A percentile compares a stretch with the other conserved stretches of the same genome.
phyloP scores from a whole-genome alignment of 2,888 invertebrate genomes.

The Plebejus melissa region DNA sequence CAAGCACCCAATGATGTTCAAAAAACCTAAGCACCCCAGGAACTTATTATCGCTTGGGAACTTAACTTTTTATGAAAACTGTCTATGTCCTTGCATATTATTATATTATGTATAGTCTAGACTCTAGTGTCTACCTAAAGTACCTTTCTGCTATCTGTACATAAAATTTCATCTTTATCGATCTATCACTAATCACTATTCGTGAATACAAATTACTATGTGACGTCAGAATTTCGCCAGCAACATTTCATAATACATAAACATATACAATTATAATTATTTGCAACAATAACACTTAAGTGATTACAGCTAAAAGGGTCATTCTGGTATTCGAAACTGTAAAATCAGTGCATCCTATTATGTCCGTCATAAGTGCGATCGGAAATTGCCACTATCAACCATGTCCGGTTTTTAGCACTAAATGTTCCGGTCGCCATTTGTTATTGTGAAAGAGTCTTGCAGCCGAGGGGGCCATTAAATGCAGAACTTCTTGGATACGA shows the following conservation, averaged over 20 bases:
- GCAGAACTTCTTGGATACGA: conserved; percentile 17
- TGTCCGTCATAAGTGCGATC: conserved; percentile 59
- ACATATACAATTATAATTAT: conserved; percentile 14
- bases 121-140: too few species aligned
- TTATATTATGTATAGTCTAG: too few species aligned
- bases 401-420: conserved; percentile 75
- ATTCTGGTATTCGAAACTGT: conserved; percentile 46
- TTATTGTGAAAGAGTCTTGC: conserved; percentile 45
- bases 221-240: background rate
- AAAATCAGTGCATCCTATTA: conserved; percentile 55
- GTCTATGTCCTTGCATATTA: too few species aligned
- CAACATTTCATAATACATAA: conserved; percentile 12
- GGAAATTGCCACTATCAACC: conserved; percentile 72
- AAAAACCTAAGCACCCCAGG: too few species aligned
- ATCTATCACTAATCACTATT: background rate
- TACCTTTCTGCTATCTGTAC: too few species aligned
- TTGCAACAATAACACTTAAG: conserved; percentile 33
- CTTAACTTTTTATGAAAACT: too few species aligned
- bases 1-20: too few species aligned
- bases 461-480: conserved; percentile 28
- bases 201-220: background rate
- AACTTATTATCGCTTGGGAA: too few species aligned
- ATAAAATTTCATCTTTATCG: too few species aligned
- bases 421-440: conserved; percentile 77
- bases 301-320: conserved; percentile 43